Percentiles rank a stretch among this genome's conserved stretches.
phyloP scores from a whole-genome alignment of 2,888 invertebrate genomes.

The Sphecodes monilicornis region DNA sequence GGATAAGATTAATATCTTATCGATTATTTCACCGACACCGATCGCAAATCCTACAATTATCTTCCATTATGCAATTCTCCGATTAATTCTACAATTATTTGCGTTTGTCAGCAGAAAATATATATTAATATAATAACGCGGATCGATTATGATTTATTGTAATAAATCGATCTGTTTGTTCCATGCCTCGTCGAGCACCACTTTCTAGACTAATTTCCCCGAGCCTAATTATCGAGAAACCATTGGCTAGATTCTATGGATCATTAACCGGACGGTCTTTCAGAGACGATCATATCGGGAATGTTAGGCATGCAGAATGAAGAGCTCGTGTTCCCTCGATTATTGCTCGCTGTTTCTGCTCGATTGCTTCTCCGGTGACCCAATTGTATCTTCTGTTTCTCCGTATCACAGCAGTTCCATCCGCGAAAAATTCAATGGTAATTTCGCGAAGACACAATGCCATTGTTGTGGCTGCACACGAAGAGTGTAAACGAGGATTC shows the following conservation, averaged over 20 bases:
- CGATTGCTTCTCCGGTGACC: background rate
- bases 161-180: background rate
- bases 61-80: background rate
- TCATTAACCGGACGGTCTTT: background rate
- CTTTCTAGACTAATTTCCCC: background rate
- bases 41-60: constrained; percentile 21
- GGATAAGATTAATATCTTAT: too few species aligned
- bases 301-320: background rate
- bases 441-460: background rate
- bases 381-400: background rate
- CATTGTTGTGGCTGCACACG: too few species aligned
- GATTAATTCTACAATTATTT: background rate
- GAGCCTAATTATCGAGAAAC: background rate
- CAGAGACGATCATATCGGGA: background rate
- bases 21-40: constrained; percentile 15
- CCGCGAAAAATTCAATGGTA: background rate
- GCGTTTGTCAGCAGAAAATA: background rate
- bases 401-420: background rate
- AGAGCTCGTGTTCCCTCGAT: background rate
- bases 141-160: background rate
- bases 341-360: background rate
- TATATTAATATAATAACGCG: too few species aligned
- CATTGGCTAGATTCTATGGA: background rate
- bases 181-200: background rate
- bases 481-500: background rate